Conservation (phyloP, 1,140 invertebrate genomes). For the Scylla paramamosain region DNA sequence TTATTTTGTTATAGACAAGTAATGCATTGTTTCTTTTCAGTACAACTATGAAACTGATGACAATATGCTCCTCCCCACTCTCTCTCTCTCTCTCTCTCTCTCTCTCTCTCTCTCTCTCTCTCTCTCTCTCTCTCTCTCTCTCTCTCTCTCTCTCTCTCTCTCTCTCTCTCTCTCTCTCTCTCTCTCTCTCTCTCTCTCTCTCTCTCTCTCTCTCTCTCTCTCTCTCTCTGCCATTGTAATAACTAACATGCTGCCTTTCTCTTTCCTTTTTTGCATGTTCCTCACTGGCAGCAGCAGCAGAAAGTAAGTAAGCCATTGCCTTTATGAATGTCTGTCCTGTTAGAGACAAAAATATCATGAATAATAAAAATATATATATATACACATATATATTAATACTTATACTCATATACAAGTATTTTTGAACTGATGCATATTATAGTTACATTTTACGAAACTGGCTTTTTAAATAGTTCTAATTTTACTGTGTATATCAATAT, state of each 20-base stretch:
- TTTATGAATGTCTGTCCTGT: not conserved
- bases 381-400: not conserved
- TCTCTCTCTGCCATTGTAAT: not conserved
- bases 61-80: not conserved
- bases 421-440: constrained; percentile 54
- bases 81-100: constrained; percentile 26
- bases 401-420: not conserved
- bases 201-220: not conserved
- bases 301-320: constrained; percentile 50
- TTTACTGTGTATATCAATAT: constrained; percentile 73
- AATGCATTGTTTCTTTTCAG: no score
- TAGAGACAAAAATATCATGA: constrained; percentile 48
- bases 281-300: not conserved
- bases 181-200: not conserved
- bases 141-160: not conserved
- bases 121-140: not conserved
- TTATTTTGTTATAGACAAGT: no score
- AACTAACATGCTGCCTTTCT: not conserved
- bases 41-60: no score
- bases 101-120: not conserved
- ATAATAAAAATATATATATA: constrained; percentile 1
- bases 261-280: constrained; percentile 50
- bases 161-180: not conserved
- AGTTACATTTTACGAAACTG: constrained; percentile 49
- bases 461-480: constrained; percentile 59